phyloP scores from a whole-genome alignment of 2,797 vertebrate species.

The Poecile montanus region DNA sequence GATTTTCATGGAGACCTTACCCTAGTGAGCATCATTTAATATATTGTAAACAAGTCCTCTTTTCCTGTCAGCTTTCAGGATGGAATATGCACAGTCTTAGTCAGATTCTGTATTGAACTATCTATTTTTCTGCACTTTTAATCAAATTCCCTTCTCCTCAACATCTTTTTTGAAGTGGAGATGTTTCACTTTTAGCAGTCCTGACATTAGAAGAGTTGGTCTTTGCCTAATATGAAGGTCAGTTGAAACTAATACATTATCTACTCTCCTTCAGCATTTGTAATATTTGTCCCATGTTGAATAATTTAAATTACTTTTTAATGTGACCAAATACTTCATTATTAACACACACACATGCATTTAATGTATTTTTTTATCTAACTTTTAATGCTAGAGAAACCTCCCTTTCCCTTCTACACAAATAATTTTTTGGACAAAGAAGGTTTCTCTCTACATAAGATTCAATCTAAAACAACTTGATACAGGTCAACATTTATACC shows the following conservation, averaged over 20 bases:
- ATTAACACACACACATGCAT: neutral
- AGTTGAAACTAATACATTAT: neutral
- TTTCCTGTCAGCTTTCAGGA: neutral
- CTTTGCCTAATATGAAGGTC: neutral
- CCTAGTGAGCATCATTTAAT: neutral
- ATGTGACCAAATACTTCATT: neutral
- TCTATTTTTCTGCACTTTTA: neutral
- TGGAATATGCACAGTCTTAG: neutral
- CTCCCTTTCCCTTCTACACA: rapidly evolving
- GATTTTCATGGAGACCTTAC: neutral
- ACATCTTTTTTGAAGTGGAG: neutral
- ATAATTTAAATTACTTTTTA: neutral
- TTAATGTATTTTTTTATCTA: neutral
- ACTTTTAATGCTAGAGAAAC: neutral
- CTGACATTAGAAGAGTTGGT: neutral
- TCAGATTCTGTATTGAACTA: neutral
- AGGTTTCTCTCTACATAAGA: neutral
- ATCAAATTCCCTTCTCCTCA: neutral
- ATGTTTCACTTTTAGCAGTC: neutral
- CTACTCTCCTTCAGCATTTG: neutral
- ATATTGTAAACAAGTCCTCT: neutral
- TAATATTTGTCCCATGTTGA: neutral
- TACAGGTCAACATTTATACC: neutral
- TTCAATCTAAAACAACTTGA: neutral
- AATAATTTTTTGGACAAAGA: neutral